Percentiles rank a stretch among this genome's conserved stretches.
Conservation (phyloP, 2,888 invertebrate genomes). For the Patella depressa region DNA sequence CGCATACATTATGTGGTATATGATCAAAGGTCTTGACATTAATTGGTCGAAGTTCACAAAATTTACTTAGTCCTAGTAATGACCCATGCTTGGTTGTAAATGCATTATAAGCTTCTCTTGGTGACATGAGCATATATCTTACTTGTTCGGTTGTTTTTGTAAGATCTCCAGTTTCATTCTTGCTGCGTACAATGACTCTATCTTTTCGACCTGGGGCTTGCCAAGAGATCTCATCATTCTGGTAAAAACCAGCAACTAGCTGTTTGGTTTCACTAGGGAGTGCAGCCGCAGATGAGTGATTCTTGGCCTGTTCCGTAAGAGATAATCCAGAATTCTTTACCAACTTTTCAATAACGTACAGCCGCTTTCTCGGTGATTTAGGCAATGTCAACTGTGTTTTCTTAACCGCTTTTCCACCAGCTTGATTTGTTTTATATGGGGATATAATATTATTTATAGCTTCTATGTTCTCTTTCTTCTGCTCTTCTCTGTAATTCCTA, state of each 20-base stretch:
- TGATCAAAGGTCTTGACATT: slow-evolving; percentile 1
- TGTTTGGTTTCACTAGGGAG: neutral
- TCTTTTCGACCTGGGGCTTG: neutral
- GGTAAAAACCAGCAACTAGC: neutral
- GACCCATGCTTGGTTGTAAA: neutral
- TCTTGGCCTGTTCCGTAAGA: neutral
- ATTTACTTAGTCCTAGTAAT: neutral
- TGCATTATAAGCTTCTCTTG: neutral
- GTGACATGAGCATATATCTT: slow-evolving; percentile 1
- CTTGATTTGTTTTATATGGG: neutral
- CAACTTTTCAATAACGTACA: neutral
- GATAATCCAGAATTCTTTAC: neutral
- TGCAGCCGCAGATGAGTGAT: neutral
- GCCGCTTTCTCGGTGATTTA: neutral
- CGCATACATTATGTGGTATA: slow-evolving; percentile 3
- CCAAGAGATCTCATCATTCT: neutral
- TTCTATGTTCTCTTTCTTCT: too few relatives aligned
- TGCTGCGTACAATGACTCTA: neutral
- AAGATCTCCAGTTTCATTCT: neutral
- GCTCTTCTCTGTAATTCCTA: too few relatives aligned
- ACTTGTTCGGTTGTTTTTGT: neutral
- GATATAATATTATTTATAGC: neutral
- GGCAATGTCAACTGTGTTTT: neutral
- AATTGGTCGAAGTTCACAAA: neutral
- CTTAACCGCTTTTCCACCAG: neutral